Percentiles rank a stretch among this genome's conserved stretches.
These are phyloP conservation scores for Drosophila emarginata DNA, from an alignment of 2,888 invertebrate species.

Conservation along the genomic window DNA sequence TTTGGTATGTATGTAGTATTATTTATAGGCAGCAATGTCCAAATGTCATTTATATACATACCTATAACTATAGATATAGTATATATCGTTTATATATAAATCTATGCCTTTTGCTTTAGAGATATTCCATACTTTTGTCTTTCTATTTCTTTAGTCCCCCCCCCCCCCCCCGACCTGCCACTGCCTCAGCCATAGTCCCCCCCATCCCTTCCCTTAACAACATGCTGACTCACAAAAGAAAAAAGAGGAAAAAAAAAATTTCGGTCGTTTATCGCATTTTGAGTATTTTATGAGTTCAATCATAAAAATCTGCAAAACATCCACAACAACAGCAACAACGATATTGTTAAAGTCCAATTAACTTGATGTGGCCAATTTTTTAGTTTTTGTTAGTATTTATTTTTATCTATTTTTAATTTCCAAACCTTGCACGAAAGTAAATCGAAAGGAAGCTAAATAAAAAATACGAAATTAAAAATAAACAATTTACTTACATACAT, in stretches of 20 bases:
- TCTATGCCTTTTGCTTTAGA: slow-evolving; percentile 32
- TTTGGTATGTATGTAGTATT: slow-evolving; percentile 37
- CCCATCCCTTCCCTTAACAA: not conserved
- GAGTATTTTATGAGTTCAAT: slow-evolving; percentile 65
- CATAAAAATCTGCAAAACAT: slow-evolving; percentile 46
- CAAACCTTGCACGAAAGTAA: slow-evolving; percentile 52
- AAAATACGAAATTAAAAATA: slow-evolving; percentile 13
- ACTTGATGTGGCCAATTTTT: slow-evolving; percentile 23
- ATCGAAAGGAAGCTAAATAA: slow-evolving; percentile 38
- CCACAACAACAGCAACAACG: slow-evolving; percentile 25
- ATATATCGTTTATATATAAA: slow-evolving; percentile 19
- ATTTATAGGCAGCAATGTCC: slow-evolving; percentile 68
- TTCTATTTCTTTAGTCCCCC: slow-evolving; percentile 11
- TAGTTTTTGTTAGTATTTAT: slow-evolving; percentile 9
- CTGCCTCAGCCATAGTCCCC: not conserved
- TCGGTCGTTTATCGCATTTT: slow-evolving; percentile 50
- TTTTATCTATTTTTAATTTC: slow-evolving; percentile 45
- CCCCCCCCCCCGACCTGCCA: slow-evolving; percentile 9
- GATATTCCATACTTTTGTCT: slow-evolving; percentile 31
- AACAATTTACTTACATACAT: slow-evolving; percentile 6
- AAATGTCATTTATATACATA: slow-evolving; percentile 40
- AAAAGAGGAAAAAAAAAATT: not conserved
- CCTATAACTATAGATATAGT: slow-evolving; percentile 20
- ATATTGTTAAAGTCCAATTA: slow-evolving; percentile 11
- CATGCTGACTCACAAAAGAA: slow-evolving; percentile 25